phyloP scores from a whole-genome alignment of 2,113 vertebrate genomes.

The Centrocercus urophasianus region DNA sequence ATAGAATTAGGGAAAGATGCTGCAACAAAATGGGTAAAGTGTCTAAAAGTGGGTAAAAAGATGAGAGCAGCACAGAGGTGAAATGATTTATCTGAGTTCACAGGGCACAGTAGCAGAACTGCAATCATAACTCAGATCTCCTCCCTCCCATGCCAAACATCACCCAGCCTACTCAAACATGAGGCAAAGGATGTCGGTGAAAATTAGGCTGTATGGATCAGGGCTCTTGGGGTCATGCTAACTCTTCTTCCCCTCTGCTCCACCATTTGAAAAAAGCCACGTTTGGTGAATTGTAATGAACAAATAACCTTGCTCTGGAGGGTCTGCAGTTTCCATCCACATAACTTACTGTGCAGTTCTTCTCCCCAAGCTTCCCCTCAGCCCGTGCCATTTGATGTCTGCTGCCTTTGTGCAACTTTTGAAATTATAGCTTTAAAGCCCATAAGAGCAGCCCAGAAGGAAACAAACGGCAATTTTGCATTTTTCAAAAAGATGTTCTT shows the following conservation, averaged over 20 bases:
- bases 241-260: background rate
- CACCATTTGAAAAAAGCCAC: background rate
- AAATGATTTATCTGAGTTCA: background rate
- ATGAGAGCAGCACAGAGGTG: background rate
- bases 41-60: background rate
- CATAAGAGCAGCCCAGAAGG: background rate
- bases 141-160: background rate
- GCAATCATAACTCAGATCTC: background rate
- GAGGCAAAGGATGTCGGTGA: background rate
- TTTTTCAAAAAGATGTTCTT: slow-evolving; percentile 40
- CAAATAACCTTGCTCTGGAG: background rate
- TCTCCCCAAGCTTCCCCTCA: background rate
- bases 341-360: background rate
- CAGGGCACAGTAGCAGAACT: background rate
- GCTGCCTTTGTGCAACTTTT: slow-evolving; percentile 42
- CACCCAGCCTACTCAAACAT: background rate
- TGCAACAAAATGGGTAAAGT: background rate
- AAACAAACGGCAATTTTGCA: background rate
- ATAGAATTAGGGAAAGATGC: background rate
- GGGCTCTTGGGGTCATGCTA: background rate
- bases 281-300: background rate
- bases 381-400: background rate
- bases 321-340: background rate
- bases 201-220: background rate
- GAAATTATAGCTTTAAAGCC: slow-evolving; percentile 44